Evolutionary conservation across 1,140 invertebrate genomes (phyloP), one percentile per base, ranked within the genome.

Genomic region (Ptiloglossa arizonensis): DNA sequence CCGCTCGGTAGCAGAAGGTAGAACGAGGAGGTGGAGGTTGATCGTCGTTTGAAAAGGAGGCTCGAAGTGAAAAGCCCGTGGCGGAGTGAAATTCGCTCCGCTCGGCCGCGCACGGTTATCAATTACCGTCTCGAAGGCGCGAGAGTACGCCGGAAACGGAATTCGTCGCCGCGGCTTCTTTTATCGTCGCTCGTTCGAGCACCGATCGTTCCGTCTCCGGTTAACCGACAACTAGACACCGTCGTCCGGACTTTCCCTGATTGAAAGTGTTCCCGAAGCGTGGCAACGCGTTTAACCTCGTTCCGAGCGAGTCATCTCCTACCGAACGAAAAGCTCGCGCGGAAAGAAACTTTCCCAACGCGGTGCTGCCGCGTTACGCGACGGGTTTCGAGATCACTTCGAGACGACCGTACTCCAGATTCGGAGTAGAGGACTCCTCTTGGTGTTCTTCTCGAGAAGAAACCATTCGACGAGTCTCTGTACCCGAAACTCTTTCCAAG

Each of bases 51-150:
- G 73, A 73, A 80, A 81, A 54, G n/a, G 63, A 78, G 72, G 66
- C 54, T 6, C 79, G 64, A 46, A 79, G 73, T 87, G 83, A 76
- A 88, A 86, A 83, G 83, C 35, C n/a, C n/a, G n/a, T n/a, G n/a
- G n/a, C 3, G 46, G 60, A 38, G 46, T 9, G 76, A 75, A 83
- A 74, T 80, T 75, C 48, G 17, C n/a, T 75, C 27, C 52, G 54
- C 13, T 63, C 62, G 78, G 74, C 41, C 50, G n/a, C 46, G 2
- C 17, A 9, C 32, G 54, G 62, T 79, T 82, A 82, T 80, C 80
- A 68, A 82, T 82, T 81, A 75, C 22, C 50, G 8, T n/a, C n/a
- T n/a, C n/a, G n/a, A n/a, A n/a, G n/a, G n/a, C 35, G 24, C 11
- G 24, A 13, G 0, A 13, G 13, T 24, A 9, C 11, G 54, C 54